Percentiles rank a stretch among this genome's conserved stretches.
Evolutionary conservation across 37 sponge, comb jelly and placozoan species (phyloP).

Genomic region (Diacarnus erythraeanus): DNA sequence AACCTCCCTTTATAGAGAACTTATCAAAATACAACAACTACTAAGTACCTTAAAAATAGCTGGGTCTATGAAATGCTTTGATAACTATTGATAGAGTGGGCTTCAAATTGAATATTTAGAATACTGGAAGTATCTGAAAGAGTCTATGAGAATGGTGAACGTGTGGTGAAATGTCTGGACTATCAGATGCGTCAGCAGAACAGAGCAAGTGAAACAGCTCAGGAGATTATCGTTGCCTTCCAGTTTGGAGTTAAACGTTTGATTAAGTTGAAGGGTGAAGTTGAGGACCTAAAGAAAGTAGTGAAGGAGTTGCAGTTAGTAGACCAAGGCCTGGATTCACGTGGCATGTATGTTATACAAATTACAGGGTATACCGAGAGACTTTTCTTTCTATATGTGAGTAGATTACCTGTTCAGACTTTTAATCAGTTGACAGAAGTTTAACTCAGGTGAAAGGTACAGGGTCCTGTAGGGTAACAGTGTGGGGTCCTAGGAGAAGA

Average conservation of each 20-base stretch:
- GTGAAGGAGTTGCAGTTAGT: constrained; percentile 48
- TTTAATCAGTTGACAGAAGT: no score
- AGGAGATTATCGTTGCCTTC: constrained; percentile 34
- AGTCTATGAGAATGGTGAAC: constrained; percentile 33
- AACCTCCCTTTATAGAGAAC: no score
- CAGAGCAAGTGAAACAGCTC: constrained; percentile 27
- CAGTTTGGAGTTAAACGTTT: constrained; percentile 31
- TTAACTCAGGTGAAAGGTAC: no score
- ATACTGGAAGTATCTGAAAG: constrained; percentile 12
- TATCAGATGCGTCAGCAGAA: constrained; percentile 45
- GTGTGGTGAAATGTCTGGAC: constrained; percentile 37
- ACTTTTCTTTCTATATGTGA: no score
- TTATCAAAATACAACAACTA: no score
- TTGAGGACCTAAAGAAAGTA: constrained; percentile 23
- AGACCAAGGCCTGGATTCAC: constrained; percentile 35
- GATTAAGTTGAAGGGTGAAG: constrained; percentile 42
- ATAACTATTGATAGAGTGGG: no score
- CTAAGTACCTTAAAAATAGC: no score
- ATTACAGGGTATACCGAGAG: no score
- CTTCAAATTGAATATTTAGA: constrained; percentile 15
- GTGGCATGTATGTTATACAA: constrained; percentile 5
- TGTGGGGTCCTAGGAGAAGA: no score
- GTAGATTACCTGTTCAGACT: no score
- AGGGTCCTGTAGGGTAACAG: no score
- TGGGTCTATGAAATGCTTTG: no score